Percentiles rank a stretch among this genome's conserved stretches.
These are phyloP conservation scores for Rhinoraja longicauda DNA, from an alignment of 2,797 vertebrate genomes.

Conservation along the genomic window DNA sequence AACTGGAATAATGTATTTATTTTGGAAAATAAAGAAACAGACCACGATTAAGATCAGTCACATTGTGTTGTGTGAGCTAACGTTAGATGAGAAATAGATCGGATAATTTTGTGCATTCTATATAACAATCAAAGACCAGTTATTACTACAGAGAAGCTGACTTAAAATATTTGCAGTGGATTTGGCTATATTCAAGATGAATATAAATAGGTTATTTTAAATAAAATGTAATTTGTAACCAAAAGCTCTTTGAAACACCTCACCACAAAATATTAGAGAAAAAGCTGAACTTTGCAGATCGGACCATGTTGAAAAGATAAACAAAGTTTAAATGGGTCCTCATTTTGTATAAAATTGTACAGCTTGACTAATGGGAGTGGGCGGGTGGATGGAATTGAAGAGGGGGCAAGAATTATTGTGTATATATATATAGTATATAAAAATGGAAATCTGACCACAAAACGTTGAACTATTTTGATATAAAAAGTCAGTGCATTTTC, in stretches of 20 bases:
- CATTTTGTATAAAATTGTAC: background rate
- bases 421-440: background rate
- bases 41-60: background rate
- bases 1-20: background rate
- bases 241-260: background rate
- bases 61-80: background rate
- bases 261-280: background rate
- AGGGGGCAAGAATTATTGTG: background rate
- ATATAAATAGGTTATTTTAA: background rate
- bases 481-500: background rate
- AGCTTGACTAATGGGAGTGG: background rate
- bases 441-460: background rate
- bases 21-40: no score
- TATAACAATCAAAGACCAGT: background rate
- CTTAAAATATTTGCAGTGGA: background rate
- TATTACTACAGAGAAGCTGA: background rate
- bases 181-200: background rate
- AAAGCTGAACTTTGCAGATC: background rate
- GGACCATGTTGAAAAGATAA: background rate
- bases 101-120: conserved; percentile 17
- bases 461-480: background rate
- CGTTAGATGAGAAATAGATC: background rate
- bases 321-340: background rate
- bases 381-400: background rate
- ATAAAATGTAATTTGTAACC: background rate